Conservation (phyloP, 1,140 invertebrate species). For the Drosophila pseudoananassae region DNA sequence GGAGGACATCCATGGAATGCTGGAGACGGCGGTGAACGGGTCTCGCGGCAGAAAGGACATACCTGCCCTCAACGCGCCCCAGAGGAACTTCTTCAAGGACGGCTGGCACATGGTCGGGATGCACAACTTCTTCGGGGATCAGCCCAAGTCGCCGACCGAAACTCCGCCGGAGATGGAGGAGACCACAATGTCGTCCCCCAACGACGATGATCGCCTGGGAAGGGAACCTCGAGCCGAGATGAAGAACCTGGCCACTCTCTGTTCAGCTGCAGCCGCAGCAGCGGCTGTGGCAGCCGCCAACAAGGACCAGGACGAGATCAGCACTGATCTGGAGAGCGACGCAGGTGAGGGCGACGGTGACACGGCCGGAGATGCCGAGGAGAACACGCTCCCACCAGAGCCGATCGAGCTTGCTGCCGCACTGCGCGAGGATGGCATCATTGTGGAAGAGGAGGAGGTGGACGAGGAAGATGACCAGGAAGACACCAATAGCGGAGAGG, state of each 20-base stretch:
- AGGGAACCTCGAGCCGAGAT: slow-evolving; percentile 57
- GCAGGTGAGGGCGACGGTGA: slow-evolving; percentile 33
- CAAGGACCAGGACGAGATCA: slow-evolving; percentile 43
- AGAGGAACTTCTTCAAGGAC: slow-evolving; percentile 69
- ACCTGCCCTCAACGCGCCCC: slow-evolving; percentile 42
- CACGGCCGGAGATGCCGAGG: slow-evolving; percentile 45
- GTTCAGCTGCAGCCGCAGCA: slow-evolving; percentile 75
- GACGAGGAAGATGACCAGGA: slow-evolving; percentile 52
- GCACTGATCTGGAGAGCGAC: slow-evolving; percentile 56
- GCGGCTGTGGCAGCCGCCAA: slow-evolving; percentile 57
- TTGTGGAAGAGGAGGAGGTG: slow-evolving; percentile 62
- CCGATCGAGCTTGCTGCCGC: slow-evolving; percentile 58
- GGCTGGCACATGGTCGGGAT: slow-evolving; percentile 72
- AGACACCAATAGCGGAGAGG: slow-evolving; percentile 67
- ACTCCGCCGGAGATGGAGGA: slow-evolving; percentile 82
- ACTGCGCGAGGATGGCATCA: slow-evolving; percentile 58
- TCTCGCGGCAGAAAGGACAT: slow-evolving; percentile 53
- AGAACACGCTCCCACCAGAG: slow-evolving; percentile 66
- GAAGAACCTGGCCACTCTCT: slow-evolving; percentile 77
- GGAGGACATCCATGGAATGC: slow-evolving; percentile 66
- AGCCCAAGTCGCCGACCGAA: slow-evolving; percentile 83
- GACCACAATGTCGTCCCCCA: slow-evolving; percentile 55
- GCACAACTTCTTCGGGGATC: slow-evolving; percentile 79
- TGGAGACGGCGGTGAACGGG: slow-evolving; percentile 64
- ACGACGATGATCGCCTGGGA: slow-evolving; percentile 19